Evolutionary conservation across 2,113 vertebrate species (phyloP), one percentile per base, ranked within the genome.

Genomic region (Pachycephala philippinensis): DNA sequence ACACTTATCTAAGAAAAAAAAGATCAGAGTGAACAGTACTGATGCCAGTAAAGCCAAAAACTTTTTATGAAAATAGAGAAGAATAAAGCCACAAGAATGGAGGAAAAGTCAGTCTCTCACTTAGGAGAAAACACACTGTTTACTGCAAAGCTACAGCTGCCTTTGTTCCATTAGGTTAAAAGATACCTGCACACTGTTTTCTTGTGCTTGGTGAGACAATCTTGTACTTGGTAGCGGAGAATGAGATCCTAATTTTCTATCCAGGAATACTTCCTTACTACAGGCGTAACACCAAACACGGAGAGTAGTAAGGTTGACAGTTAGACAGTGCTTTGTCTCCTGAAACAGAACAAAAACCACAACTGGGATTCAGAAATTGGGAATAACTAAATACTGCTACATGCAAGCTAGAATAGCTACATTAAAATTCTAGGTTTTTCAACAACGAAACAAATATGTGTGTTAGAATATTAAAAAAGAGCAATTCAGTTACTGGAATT

Each of bases 221-320:
- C 98, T 99, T 90, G 97, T 79, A 97, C 92, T 98, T 94, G 97
- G 89, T 27, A 98, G 96, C 2, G 97, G 97, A 49, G 98, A 97
- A 69, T 98, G 98, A 76, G 98, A 98, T 86, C 98, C 98, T n/a
- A 99, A 98, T 97, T 99, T 99, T 90, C 99, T 98, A 65, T 99
- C 99, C 97, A 99, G 97, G 96, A 99, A 99, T 17, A 99, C 99
- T 97, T 99, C 99, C 96, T 99, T 99, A 93, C 99, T 98, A 85
- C 99, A 99, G 95, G 99, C 98, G 2, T 99, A 99, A 98, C 99
- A 99, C 99, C 99, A 99, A 61, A 99, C 99, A 74, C 99, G 98
- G 23, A 99, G 98, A 6, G 99, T 99, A 69, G 99, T 99, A 88
- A 99, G 98, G 97, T 99, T 99, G 96, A 99, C 99, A 10, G 99